phyloP scores from a whole-genome alignment of 2,797 vertebrate genomes.

The Rhinoraja longicauda region DNA sequence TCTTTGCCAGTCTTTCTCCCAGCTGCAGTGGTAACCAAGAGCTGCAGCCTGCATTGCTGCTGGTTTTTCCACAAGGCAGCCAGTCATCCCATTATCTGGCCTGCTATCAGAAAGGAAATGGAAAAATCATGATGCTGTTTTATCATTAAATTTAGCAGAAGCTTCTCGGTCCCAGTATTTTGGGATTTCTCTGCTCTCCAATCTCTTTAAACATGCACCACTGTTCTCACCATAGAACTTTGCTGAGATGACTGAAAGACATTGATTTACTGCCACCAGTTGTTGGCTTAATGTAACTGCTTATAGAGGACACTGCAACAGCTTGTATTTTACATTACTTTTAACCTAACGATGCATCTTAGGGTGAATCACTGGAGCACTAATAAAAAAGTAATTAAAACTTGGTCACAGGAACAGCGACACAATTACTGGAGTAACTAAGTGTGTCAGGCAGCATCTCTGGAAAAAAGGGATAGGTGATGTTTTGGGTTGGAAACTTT shows the following conservation, averaged over 20 bases:
- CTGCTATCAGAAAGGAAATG: neutral
- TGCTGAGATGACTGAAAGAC: neutral
- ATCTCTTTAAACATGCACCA: neutral
- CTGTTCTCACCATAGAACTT: neutral
- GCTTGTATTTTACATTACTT: too few relatives aligned
- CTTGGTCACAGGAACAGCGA: too few relatives aligned
- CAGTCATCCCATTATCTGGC: neutral
- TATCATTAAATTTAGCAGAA: neutral
- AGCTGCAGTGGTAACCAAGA: neutral
- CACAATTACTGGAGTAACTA: too few relatives aligned
- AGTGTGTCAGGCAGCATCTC: too few relatives aligned
- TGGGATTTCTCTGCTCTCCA: neutral
- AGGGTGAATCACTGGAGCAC: too few relatives aligned
- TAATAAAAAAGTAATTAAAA: too few relatives aligned
- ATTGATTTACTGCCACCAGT: neutral
- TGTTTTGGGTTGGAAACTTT: too few relatives aligned
- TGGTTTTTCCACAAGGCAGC: neutral
- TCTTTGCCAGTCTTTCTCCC: neutral
- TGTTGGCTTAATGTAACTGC: conserved; percentile 22
- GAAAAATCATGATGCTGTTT: neutral
- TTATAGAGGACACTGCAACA: neutral
- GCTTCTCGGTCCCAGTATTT: neutral
- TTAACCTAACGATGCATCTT: too few relatives aligned
- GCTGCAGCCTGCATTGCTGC: neutral
- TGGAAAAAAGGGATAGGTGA: too few relatives aligned